A percentile compares a stretch with the other conserved stretches of the same genome.
phyloP scores from a whole-genome alignment of 2,888 invertebrate genomes.

The Flexamia atlantica region DNA sequence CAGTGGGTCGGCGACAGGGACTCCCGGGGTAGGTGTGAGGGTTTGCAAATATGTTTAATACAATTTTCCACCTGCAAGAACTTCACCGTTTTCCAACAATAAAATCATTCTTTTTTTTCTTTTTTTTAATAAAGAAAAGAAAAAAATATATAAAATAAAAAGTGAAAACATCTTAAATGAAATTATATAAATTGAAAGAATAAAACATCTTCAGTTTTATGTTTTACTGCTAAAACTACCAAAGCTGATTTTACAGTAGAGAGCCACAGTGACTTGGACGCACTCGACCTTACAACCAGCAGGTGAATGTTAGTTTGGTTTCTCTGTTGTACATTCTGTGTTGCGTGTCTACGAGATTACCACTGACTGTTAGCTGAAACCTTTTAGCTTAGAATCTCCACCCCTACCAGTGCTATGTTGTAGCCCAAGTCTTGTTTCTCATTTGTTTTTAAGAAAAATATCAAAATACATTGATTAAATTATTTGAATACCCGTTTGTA shows the following conservation, averaged over 20 bases:
- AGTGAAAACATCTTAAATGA: no score
- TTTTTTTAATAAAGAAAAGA: no score
- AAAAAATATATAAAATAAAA: no score
- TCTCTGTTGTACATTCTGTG: constrained; percentile 26
- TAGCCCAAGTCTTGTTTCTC: not conserved
- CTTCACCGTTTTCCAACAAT: no score
- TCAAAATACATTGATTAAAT: not conserved
- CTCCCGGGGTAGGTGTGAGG: no score
- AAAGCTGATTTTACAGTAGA: not conserved
- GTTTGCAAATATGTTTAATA: no score
- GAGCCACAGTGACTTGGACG: not conserved
- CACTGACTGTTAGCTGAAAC: not conserved
- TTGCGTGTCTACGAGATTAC: constrained; percentile 34
- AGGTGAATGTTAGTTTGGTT: constrained; percentile 5
- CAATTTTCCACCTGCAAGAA: no score
- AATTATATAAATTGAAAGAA: no score
- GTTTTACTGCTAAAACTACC: not conserved
- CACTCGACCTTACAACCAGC: not conserved
- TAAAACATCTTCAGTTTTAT: not conserved
- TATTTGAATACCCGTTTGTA: not conserved
- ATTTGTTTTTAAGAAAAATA: not conserved
- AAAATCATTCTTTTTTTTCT: no score
- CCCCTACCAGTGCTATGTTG: not conserved
- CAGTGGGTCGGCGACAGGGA: no score
- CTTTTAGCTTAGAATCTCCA: not conserved